phyloP scores from a whole-genome alignment of 2,113 vertebrate genomes.

The Fukomys damarensis region DNA sequence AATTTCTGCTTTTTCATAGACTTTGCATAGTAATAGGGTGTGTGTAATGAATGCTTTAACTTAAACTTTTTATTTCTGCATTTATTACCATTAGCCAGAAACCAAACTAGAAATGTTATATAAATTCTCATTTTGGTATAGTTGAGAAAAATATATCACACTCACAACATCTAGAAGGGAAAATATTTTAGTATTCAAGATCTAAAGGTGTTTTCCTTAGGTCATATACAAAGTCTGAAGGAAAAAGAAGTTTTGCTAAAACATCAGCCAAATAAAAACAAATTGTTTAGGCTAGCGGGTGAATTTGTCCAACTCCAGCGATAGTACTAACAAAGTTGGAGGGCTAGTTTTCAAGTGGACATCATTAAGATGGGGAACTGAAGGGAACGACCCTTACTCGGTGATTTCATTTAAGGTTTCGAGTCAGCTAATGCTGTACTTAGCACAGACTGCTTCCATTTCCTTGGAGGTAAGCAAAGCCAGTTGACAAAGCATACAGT shows the following conservation, averaged over 20 bases:
- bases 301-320: slow-evolving; percentile 53
- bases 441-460: background rate
- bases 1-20: slow-evolving; percentile 22
- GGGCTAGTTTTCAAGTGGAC: slow-evolving; percentile 42
- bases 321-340: slow-evolving; percentile 44
- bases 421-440: slow-evolving; percentile 12
- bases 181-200: background rate
- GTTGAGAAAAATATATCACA: background rate
- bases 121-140: slow-evolving; percentile 13
- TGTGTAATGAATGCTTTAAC: background rate
- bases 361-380: slow-evolving; percentile 28
- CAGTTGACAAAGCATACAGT: background rate
- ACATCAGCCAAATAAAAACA: slow-evolving; percentile 54
- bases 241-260: slow-evolving; percentile 49
- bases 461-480: slow-evolving; percentile 32
- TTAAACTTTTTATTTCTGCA: slow-evolving; percentile 37
- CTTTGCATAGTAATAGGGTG: background rate
- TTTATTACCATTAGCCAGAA: slow-evolving; percentile 56
- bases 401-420: slow-evolving; percentile 48
- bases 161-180: background rate
- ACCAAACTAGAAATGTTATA: slow-evolving; percentile 55
- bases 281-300: slow-evolving; percentile 15
- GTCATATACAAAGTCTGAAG: background rate
- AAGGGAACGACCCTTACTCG: slow-evolving; percentile 30
- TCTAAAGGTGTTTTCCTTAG: slow-evolving; percentile 31